phyloP scores from a whole-genome alignment of 92 coral and sea anemone genomes.

The Phymanthus crucifer region DNA sequence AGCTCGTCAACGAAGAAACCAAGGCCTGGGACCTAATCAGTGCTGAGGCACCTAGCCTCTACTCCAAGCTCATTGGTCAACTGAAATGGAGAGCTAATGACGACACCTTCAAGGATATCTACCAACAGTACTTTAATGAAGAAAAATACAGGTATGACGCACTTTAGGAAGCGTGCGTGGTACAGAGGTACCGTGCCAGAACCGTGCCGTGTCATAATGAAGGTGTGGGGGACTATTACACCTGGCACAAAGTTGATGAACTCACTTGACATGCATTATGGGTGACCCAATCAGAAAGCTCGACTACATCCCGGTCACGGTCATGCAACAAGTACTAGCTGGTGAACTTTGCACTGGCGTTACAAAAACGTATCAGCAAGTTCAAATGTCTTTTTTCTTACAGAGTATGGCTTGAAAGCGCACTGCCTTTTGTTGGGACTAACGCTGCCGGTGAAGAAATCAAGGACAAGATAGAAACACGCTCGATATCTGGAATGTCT shows the following conservation, averaged over 20 bases:
- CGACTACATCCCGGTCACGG: no score
- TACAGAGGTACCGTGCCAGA: not conserved
- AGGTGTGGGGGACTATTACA: not conserved
- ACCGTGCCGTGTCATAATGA: not conserved
- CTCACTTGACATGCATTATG: not conserved
- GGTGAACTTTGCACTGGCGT: not conserved
- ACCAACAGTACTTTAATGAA: conserved; percentile 10
- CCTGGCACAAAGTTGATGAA: not conserved
- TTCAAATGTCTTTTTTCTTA: not conserved
- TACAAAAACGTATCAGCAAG: not conserved
- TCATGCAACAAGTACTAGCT: no score
- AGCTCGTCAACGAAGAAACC: conserved; percentile 2
- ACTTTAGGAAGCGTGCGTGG: not conserved
- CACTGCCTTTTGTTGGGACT: conserved; percentile 50
- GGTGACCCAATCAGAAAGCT: no score
- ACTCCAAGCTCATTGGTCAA: conserved; percentile 15
- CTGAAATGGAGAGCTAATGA: conserved; percentile 16
- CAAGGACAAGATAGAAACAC: conserved; percentile 26
- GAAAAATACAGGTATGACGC: conserved; percentile 17
- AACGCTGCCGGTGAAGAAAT: conserved; percentile 36
- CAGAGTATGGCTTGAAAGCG: conserved; percentile 55
- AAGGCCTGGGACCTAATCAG: conserved; percentile 22
- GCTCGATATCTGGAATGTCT: conserved; percentile 25
- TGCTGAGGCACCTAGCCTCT: conserved; percentile 19
- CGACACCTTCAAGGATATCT: not conserved